These are phyloP conservation scores for Diploscapter pachys DNA, from an alignment of 1,140 invertebrate species.

Conservation along the genomic window DNA sequence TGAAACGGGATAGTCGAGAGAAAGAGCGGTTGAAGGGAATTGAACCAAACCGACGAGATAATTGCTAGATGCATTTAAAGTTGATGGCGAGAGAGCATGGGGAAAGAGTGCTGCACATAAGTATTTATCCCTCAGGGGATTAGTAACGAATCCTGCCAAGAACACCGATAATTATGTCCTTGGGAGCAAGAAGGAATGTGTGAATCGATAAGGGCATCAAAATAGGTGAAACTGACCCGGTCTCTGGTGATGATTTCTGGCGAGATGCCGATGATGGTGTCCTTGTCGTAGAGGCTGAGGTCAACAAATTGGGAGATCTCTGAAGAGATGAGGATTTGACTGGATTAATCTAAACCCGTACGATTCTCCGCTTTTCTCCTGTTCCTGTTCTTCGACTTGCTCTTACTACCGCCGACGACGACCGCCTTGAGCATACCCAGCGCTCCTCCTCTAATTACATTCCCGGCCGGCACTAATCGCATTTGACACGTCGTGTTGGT, in stretches of 20 bases:
- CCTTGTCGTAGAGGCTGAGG: slow-evolving; percentile 51
- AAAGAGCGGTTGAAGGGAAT: no score
- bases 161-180: no score
- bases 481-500: slow-evolving; percentile 39
- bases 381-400: slow-evolving; percentile 40
- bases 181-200: no score
- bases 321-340: background rate
- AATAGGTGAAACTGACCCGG: slow-evolving; percentile 63
- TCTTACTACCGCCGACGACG: slow-evolving; percentile 32
- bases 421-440: slow-evolving; percentile 51
- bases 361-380: slow-evolving; percentile 39
- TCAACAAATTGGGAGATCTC: slow-evolving; percentile 47
- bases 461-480: slow-evolving; percentile 47
- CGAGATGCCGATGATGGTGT: slow-evolving; percentile 47
- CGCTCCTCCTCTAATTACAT: slow-evolving; percentile 52
- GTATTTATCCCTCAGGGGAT: no score
- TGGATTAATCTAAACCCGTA: slow-evolving; percentile 9
- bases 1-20: no score
- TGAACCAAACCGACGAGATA: no score
- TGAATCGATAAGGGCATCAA: no score
- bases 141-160: no score
- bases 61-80: no score
- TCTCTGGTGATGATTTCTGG: slow-evolving; percentile 57
- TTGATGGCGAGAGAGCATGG: no score
- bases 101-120: no score